Conservation (phyloP, 2,113 vertebrate species). For the Penelope pileata region DNA sequence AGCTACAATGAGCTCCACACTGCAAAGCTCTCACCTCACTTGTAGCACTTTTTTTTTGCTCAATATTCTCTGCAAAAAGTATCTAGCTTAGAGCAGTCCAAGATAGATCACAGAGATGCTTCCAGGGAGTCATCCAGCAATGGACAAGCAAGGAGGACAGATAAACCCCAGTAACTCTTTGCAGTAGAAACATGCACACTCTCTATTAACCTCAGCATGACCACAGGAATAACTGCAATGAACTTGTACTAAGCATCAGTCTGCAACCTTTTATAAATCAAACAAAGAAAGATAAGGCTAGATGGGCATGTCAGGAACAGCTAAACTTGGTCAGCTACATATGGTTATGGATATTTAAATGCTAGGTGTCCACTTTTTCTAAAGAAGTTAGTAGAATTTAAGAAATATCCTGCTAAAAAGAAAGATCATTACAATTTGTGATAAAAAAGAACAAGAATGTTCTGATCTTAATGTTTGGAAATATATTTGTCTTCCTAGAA, state of each 20-base stretch:
- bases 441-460: background rate
- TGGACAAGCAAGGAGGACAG: too few relatives aligned
- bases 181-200: background rate
- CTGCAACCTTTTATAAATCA: background rate
- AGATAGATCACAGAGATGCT: background rate
- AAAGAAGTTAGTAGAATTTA: background rate
- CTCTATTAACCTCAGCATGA: background rate
- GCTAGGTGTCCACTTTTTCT: background rate
- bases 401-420: background rate
- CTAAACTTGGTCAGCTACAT: background rate
- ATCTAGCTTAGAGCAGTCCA: background rate
- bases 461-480: background rate
- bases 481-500: background rate
- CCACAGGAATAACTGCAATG: background rate
- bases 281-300: background rate
- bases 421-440: background rate
- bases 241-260: background rate
- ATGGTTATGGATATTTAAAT: background rate
- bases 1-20: background rate
- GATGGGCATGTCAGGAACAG: background rate
- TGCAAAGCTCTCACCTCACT: background rate
- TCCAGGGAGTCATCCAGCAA: background rate
- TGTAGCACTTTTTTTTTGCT: background rate
- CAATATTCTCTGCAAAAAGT: background rate
- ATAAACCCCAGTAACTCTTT: background rate